Evolutionary conservation across 2,888 invertebrate species (phyloP), one percentile per base, ranked within the genome.

Genomic region (Nemotelus nigrinus): DNA sequence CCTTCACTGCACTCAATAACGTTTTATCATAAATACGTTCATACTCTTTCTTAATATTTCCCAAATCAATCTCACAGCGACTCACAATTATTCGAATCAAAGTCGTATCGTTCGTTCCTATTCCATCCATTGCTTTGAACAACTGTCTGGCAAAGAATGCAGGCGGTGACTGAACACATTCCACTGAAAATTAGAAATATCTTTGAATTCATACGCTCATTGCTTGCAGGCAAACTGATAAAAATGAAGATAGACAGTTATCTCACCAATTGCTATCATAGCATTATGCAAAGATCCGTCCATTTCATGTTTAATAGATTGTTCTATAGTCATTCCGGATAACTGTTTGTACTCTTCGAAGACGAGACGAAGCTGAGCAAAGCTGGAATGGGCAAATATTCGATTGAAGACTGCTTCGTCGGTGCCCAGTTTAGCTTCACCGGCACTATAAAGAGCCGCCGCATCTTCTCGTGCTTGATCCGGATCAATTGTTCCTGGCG

Each of bases 271-370:
- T 64, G 93, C 91, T 2, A 92, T 87, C 82, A 92, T 88, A 0
- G 92, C 93, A 4, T 91, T 90, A 45, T 89, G 88, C 25, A 93
- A 86, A 78, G 93, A 92, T 0, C 93, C 93, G 78, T 85, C 89
- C 82, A 92, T 85, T 87, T 91, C 91, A 58, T 90, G 89, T 83
- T 90, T 90, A 83, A 93, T 89, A 68, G 92, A 92, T 82, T 92
- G 91, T 85, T 92, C 91, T 82, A 93, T 90, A 79, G 92, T 92
- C 83, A 91, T 90, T 0, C 93, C 93, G 0, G 92, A 89, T 39
- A 93, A 84, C 80, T 89, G 89, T 85, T 92, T 91, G 86, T 94
- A 94, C 84, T 91, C 92, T 82, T 93, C 92, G 85, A 92, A 92
- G 77, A 92, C 88, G 80, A 90, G 87, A 3, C 90, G 88, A 81